Base-by-base conservation (phyloP, 2,888 invertebrate species). In the Rotaria macrura region DNA sequence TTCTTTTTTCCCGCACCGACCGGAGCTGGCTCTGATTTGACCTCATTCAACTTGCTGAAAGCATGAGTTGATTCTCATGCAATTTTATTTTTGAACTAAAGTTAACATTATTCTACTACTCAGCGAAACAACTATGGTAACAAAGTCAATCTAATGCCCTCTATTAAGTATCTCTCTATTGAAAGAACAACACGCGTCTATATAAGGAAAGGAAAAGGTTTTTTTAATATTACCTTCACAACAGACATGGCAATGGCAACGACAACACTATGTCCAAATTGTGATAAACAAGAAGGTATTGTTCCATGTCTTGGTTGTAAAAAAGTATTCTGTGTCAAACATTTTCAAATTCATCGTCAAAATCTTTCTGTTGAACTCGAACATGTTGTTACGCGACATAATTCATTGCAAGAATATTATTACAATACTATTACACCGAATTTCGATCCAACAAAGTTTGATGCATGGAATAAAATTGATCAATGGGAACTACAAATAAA, bases 221-320 rank as follows among this genome's bases (percentile, higher is more conserved):
- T n/a, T n/a, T n/a, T n/a, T n/a, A n/a, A n/a, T 29, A 57, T 57
- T 29, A 57, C 55, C 65, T 65, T 34, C 65, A 65, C 34, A 29
- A 65, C 65, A 2, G 2, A 20, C 65, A 65, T 65, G 12, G 14
- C 34, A 34, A 65, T 65, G 65, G 65, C 65, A 17, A 65, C 65
- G 20, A 65, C 34, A 29, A 5, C 17, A 34, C 7, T 65, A 65
- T 65, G 65, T 65, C 65, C 65, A 17, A 20, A 65, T 65, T 65
- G 65, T 65, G 65, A 65, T 65, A 65, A 65, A 65, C 65, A 65
- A 65, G 65, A 65, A 65, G 65, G 65, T 65, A 65, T 65, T 20
- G 65, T 65, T 34, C 65, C 65, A 14, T 65, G 65, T 65, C 34
- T 65, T 17, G 65, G 65, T 20, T 65, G 65, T 65, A 65, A 65